Evolutionary conservation across 2,888 invertebrate species (phyloP).

Genomic region (Xestobium rufovillosum): DNA sequence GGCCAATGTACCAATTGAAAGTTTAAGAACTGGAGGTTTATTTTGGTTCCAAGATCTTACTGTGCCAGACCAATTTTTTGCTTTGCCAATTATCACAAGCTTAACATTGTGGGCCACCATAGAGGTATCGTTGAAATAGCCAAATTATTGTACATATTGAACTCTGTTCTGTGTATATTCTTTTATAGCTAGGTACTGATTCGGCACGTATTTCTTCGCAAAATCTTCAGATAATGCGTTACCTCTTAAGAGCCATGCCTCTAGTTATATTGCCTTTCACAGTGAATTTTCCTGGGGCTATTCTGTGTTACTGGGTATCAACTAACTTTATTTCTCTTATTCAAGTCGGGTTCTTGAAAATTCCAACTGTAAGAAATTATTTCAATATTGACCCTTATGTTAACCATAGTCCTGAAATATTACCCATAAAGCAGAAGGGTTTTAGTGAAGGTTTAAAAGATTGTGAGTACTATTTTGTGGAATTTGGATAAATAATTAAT

Average conservation of each 20-base stretch:
- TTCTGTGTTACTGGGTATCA: conserved; percentile 84
- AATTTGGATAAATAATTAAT: background rate
- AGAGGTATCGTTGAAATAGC: conserved; percentile 45
- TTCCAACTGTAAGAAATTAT: conserved; percentile 64
- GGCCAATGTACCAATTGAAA: conserved; percentile 86
- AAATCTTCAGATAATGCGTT: conserved; percentile 65
- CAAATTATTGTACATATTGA: background rate
- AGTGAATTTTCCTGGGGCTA: conserved; percentile 79
- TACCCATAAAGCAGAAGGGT: conserved; percentile 66
- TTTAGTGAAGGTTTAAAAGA: conserved; percentile 74
- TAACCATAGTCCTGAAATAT: conserved; percentile 48
- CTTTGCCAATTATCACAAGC: conserved; percentile 80
- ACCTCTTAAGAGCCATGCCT: conserved; percentile 68
- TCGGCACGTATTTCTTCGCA: conserved; percentile 56
- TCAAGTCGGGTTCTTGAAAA: conserved; percentile 71
- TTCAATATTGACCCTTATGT: conserved; percentile 66
- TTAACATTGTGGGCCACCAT: conserved; percentile 74
- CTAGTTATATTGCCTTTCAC: conserved; percentile 76
- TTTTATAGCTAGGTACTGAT: conserved; percentile 64
- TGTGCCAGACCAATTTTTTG: conserved; percentile 78
- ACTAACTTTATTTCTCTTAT: conserved; percentile 77
- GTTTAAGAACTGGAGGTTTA: conserved; percentile 79
- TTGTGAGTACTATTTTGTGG: conserved; percentile 47
- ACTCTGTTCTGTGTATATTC: conserved; percentile 10
- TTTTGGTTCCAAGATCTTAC: conserved; percentile 93